Base-by-base conservation (phyloP, 2,113 vertebrate genomes). In the Cercocebus atys region DNA sequence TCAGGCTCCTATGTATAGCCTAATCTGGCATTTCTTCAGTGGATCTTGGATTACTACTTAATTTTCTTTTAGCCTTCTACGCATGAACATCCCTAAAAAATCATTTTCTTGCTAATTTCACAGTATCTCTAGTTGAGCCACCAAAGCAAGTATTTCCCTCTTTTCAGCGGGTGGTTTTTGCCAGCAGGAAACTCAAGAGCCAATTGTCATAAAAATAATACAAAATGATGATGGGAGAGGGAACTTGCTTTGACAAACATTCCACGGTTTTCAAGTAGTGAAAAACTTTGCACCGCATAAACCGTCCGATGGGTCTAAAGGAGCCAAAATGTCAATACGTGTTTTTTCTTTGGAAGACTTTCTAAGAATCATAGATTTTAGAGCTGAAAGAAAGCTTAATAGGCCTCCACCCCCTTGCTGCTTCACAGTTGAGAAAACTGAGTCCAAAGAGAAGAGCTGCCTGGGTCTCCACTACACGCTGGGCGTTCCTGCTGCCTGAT, bases 201-300 rank as follows among this genome's bases (percentile, higher is more conserved):
- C 89, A 93, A 25, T n/a, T 38, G n/a, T 88, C 66, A 70, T 45
- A 90, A 94, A 83, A 97, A 85, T 16, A 45, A 92, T 30, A 81
- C n/a, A 90, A 64, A 83, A 45, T 30, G 73, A 70, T 94, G 47
- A 50, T 38, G 1, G 30, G 13, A 32, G n/a, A 35, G 47, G 3
- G 30, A 25, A 32, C 30, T 89, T 93, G 57, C 35, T 90, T 88
- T 78, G 94, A 83, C 25, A 66, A 84, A 80, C 27, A 66, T 17
- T 35, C 38, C 75, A 61, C 30, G 6, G 17, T 89, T 90, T 93
- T 86, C 57, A 59, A 50, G 20, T 27, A 52, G 13, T 43, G 76
- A 88, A 96, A 93, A 91, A 57, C 35, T 61, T 82, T 43, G 66
- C 47, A 70, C 47, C 30, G n/a, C 35, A 38, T 87, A 57, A 96